A percentile compares a stretch with the other conserved stretches of the same genome.
phyloP scores from a whole-genome alignment of 1,140 invertebrate genomes.

The Dendroctonus valens region DNA sequence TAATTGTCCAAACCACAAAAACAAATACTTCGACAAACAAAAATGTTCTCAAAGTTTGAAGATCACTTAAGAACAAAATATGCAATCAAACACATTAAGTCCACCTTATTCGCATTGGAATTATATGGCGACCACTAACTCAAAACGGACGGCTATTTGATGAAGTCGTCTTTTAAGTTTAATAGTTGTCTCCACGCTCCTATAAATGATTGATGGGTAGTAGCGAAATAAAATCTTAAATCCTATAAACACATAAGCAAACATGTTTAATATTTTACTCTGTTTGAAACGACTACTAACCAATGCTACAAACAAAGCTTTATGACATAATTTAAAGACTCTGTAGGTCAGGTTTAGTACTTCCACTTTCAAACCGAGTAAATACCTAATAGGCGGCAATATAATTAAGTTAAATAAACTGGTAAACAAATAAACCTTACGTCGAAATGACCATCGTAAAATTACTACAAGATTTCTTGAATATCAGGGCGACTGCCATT shows the following conservation, averaged over 20 bases:
- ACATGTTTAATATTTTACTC: conserved; percentile 45
- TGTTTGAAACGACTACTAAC: conserved; percentile 47
- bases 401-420: conserved; percentile 49
- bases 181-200: conserved; percentile 16
- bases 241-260: conserved; percentile 44
- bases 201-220: conserved; percentile 39
- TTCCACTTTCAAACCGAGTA: conserved; percentile 48
- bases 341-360: conserved; percentile 50
- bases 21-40: too few relatives aligned
- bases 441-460: conserved; percentile 44
- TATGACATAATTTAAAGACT: conserved; percentile 48
- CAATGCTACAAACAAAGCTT: conserved; percentile 47
- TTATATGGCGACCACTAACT: not conserved
- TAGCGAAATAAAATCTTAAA: conserved; percentile 41
- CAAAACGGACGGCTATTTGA: conserved; percentile 3
- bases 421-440: conserved; percentile 48
- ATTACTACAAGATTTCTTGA: conserved; percentile 34
- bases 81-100: too few relatives aligned
- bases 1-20: too few relatives aligned
- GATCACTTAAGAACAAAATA: too few relatives aligned
- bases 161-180: conserved; percentile 20
- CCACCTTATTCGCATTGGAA: not conserved
- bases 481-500: not conserved
- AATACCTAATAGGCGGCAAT: conserved; percentile 47
- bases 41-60: too few relatives aligned